phyloP scores from a whole-genome alignment of 1,140 invertebrate species.

The Ptiloglossa arizonensis region DNA sequence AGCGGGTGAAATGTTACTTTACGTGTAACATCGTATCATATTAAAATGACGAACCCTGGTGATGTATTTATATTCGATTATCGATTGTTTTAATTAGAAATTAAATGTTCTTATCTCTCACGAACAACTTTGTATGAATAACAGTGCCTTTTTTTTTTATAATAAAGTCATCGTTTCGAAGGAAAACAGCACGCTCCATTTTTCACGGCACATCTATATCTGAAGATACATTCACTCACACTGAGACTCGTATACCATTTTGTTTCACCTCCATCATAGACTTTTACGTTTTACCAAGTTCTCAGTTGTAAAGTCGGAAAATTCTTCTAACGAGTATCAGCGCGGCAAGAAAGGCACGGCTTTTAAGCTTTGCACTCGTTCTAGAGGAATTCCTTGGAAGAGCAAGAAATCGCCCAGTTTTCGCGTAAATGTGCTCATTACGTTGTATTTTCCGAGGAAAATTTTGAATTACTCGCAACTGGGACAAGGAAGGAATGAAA shows the following conservation, averaged over 20 bases:
- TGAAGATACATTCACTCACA: not conserved
- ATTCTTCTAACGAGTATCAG: slow-evolving; percentile 36
- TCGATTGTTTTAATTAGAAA: no score
- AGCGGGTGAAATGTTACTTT: not conserved
- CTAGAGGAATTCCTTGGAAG: not conserved
- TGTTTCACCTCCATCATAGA: slow-evolving; percentile 32
- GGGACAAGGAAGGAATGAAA: no score
- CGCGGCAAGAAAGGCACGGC: slow-evolving; percentile 21
- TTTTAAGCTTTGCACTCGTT: slow-evolving; percentile 24
- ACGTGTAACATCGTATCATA: no score
- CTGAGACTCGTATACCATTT: not conserved
- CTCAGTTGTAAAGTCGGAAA: slow-evolving; percentile 24
- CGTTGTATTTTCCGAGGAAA: slow-evolving; percentile 1
- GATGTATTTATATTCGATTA: no score
- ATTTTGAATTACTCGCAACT: not conserved
- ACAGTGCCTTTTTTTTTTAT: slow-evolving; percentile 24
- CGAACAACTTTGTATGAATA: slow-evolving; percentile 10
- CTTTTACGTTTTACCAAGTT: slow-evolving; percentile 9
- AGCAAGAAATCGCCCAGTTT: slow-evolving; percentile 29
- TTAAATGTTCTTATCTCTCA: no score
- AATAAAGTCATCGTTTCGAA: not conserved
- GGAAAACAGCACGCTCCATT: slow-evolving; percentile 7
- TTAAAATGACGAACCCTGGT: no score
- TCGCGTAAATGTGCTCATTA: slow-evolving; percentile 32
- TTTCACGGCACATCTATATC: slow-evolving; percentile 12